Evolutionary conservation across 2,888 invertebrate species (phyloP), one percentile per base, ranked within the genome.

Genomic region (Ochlodes sylvanus): DNA sequence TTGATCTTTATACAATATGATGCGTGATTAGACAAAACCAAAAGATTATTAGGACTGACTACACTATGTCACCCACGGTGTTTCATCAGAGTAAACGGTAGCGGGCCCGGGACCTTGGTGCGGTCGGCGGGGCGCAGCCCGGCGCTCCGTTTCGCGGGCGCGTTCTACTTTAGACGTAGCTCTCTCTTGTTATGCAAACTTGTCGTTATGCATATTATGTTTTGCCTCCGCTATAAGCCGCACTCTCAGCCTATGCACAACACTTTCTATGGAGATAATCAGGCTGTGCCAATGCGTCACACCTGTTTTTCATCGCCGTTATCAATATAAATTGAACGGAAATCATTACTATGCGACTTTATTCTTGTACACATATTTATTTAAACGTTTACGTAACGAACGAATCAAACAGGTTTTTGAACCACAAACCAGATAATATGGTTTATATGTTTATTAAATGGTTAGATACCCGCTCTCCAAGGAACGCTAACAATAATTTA

Each of bases 101-200:
- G 52, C 65, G 41, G 41, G 32, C 10, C 61, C 68, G 76, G 82
- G 90, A 88, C 90, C 90, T 90, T 89, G 89, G 76, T 76, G 79
- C 78, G 84, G 85, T 82, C 70, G 84, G 84, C 81, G 78, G 78
- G 80, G 78, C n/a, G 21, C 27, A 52, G 52, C 77, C 69, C 77
- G 73, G 82, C 84, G 85, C 83, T 80, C 83, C 77, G 88, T 87
- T 89, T 90, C 84, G 89, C 89, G 88, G 88, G 82, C 87, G 85
- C 85, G 90, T 90, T 90, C 92, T 77, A 92, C 91, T 92, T 91
- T 84, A 80, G 82, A 82, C 81, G 71, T 83, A 87, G 88, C 92
- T 92, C 92, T 92, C 92, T 92, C 92, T 92, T 89, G 87, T 92
- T 92, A 91, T 92, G 92, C 92, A 92, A 92, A 91, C 86, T 82